Percentiles rank a stretch among this genome's conserved stretches.
phyloP scores from a whole-genome alignment of 2,113 vertebrate species.

The Thomomys bottae region DNA sequence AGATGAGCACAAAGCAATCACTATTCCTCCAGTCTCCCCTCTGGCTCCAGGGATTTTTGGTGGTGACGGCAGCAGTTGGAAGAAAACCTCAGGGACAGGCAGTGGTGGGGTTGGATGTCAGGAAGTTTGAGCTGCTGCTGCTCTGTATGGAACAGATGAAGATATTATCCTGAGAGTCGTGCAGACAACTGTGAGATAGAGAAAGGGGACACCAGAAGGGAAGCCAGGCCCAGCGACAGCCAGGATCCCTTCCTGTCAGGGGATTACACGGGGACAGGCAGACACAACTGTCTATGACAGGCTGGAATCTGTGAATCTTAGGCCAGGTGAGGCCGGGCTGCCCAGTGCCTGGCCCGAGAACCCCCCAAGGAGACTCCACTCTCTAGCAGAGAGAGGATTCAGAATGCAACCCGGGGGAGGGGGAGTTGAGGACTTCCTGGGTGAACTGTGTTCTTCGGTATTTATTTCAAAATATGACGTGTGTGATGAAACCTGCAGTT shows the following conservation, averaged over 20 bases:
- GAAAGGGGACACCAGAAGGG: background rate
- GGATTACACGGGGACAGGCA: background rate
- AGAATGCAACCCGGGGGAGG: no score
- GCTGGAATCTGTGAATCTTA: background rate
- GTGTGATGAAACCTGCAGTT: no score
- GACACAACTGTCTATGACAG: background rate
- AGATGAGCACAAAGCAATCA: no score
- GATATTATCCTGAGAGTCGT: background rate
- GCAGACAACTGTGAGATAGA: background rate
- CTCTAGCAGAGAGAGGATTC: no score
- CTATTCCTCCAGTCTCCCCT: background rate
- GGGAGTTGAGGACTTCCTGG: no score
- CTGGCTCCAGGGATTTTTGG: background rate
- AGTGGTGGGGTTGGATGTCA: background rate
- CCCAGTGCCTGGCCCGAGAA: background rate
- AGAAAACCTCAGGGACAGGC: background rate
- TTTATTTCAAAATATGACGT: no score
- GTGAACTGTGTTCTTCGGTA: no score
- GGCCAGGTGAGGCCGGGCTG: background rate
- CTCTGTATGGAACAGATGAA: background rate
- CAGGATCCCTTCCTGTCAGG: background rate
- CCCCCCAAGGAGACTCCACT: background rate
- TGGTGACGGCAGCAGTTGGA: background rate
- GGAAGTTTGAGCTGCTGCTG: background rate
- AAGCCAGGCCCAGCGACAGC: background rate